phyloP scores from a whole-genome alignment of 2,113 vertebrate genomes.

The Burhinus bistriatus region DNA sequence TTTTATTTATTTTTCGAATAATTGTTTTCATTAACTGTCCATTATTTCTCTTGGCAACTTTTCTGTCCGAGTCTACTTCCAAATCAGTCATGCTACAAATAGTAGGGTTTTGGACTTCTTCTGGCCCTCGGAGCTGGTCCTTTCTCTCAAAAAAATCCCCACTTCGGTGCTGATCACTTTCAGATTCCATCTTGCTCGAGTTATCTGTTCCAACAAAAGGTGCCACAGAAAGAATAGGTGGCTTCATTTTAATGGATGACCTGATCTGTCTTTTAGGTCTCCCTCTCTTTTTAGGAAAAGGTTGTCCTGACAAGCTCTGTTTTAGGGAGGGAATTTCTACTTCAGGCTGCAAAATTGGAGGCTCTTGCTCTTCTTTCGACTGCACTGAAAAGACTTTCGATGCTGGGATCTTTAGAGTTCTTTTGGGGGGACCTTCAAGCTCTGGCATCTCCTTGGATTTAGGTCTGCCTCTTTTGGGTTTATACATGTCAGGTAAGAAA shows the following conservation, averaged over 20 bases:
- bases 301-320: constrained; percentile 69
- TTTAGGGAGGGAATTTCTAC: constrained; percentile 81
- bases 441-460: constrained; percentile 93
- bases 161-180: constrained; percentile 61
- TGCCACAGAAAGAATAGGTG: constrained; percentile 74
- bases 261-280: constrained; percentile 86
- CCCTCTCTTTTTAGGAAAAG: constrained; percentile 87
- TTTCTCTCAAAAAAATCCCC: constrained; percentile 74
- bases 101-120: constrained; percentile 65
- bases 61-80: constrained; percentile 76
- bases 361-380: constrained; percentile 93
- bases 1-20: constrained; percentile 95
- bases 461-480: constrained; percentile 85
- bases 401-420: constrained; percentile 84
- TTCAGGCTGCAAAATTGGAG: constrained; percentile 93
- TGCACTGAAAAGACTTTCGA: constrained; percentile 89
- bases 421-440: constrained; percentile 84
- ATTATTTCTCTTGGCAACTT: constrained; percentile 82
- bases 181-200: constrained; percentile 62
- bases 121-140: constrained; percentile 69
- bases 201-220: constrained; percentile 76
- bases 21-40: constrained; percentile 93
- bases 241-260: constrained; percentile 80
- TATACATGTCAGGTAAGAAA: constrained; percentile 73
- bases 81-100: constrained; percentile 71